phyloP scores from a whole-genome alignment of 2,797 vertebrate species.

The Meriones psammophilus region DNA sequence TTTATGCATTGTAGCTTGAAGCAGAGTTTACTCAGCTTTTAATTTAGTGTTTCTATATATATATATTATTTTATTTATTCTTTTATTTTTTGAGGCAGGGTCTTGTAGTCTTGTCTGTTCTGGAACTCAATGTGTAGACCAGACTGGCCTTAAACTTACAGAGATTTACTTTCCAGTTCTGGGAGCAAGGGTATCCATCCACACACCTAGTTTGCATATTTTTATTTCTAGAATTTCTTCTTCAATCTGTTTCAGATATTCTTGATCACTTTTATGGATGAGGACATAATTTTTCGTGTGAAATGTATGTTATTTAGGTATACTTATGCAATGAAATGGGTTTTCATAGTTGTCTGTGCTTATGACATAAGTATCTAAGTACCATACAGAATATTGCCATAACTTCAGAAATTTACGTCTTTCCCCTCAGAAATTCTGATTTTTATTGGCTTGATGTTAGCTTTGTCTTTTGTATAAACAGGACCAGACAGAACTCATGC shows the following conservation, averaged over 20 bases:
- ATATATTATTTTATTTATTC: not conserved
- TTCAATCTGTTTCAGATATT: not conserved
- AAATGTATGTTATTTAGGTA: not conserved
- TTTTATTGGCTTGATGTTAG: not conserved
- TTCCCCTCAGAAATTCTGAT: not conserved
- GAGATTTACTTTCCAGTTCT: too few species aligned
- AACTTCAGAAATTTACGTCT: slow-evolving; percentile 9
- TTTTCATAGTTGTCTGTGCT: not conserved
- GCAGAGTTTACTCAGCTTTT: slow-evolving; percentile 4
- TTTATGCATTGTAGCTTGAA: not conserved
- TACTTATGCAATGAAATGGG: slow-evolving; percentile 9
- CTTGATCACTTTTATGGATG: not conserved
- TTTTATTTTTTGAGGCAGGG: not conserved
- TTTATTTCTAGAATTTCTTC: slow-evolving; percentile 33
- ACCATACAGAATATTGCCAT: not conserved
- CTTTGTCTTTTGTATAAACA: slow-evolving; percentile 3
- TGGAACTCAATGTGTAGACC: not conserved
- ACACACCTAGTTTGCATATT: not conserved
- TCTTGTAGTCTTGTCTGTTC: not conserved
- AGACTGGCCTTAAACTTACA: not conserved
- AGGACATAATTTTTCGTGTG: slow-evolving; percentile 24
- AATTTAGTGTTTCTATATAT: not conserved
- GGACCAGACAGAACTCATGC: not conserved
- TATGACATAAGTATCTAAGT: not conserved
- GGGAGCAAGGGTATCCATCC: not conserved